Evolutionary conservation across 2,888 invertebrate species (phyloP).

Genomic region (Adineta ricciae): DNA sequence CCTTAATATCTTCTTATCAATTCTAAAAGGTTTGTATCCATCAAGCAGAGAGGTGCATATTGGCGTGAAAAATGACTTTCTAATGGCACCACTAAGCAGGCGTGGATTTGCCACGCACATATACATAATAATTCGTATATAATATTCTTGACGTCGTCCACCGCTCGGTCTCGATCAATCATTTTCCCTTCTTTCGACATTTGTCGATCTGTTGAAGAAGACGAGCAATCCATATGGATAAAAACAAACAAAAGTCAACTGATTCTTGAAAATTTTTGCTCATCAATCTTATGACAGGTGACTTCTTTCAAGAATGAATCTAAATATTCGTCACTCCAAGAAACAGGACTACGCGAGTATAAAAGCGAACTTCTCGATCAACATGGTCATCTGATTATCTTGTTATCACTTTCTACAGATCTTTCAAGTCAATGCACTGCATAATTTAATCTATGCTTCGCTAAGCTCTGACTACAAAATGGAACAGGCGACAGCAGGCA

Average conservation of each 20-base stretch:
- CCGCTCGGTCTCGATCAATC: constrained; percentile 13
- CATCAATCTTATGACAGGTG: no score
- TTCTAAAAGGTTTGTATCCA: constrained; percentile 7
- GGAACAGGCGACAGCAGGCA: background rate
- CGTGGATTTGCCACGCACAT: background rate
- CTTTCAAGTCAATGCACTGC: background rate
- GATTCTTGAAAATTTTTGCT: background rate
- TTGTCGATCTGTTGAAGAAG: background rate
- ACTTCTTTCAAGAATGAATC: no score
- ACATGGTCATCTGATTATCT: background rate
- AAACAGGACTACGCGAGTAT: no score
- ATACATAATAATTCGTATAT: background rate
- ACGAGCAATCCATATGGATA: background rate
- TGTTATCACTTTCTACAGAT: background rate
- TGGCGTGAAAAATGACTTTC: constrained; percentile 20
- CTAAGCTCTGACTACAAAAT: background rate
- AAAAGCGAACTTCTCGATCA: background rate
- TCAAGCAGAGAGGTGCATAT: constrained; percentile 22
- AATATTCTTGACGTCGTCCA: constrained; percentile 12
- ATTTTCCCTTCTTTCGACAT: background rate
- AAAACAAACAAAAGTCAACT: background rate
- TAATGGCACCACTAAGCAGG: background rate
- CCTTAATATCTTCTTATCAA: background rate
- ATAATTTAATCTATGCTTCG: background rate
- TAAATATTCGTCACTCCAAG: no score